A percentile compares a stretch with the other conserved stretches of the same genome.
These are phyloP conservation scores for Macrochelys suwanniensis DNA, from an alignment of 2,797 vertebrate species.

Conservation along the genomic window DNA sequence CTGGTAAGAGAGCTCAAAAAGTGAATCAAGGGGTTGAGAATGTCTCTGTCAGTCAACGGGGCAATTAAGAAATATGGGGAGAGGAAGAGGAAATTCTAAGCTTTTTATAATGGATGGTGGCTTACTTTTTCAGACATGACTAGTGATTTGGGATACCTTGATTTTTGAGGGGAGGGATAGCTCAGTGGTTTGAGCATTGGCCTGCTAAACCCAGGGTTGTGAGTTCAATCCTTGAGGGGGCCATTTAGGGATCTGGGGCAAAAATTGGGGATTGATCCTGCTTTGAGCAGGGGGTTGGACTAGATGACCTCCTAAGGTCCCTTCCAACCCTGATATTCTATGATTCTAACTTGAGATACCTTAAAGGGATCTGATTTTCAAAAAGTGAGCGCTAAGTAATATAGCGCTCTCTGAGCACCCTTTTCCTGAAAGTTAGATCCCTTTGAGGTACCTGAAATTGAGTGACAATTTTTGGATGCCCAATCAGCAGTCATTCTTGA, in stretches of 20 bases:
- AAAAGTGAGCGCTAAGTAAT: rapidly evolving
- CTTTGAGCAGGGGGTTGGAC: too few species aligned
- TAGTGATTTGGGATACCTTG: rapidly evolving
- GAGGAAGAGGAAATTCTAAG: neutral
- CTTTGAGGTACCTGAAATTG: neutral
- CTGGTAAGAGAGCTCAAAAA: neutral
- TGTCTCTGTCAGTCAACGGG: rapidly evolving
- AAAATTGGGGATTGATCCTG: too few species aligned
- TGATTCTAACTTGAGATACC: neutral
- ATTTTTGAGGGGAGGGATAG: neutral
- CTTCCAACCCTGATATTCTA: too few species aligned
- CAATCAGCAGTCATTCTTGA: neutral
- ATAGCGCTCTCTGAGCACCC: neutral
- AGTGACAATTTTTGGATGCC: too few species aligned
- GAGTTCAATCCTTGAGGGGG: too few species aligned
- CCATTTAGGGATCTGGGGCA: too few species aligned
- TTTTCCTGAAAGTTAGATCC: neutral
- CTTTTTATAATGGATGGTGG: neutral
- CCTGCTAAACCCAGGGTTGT: too few species aligned
- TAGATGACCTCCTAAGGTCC: too few species aligned
- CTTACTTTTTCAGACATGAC: neutral
- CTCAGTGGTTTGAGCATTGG: too few species aligned
- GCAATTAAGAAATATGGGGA: neutral
- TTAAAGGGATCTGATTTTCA: neutral
- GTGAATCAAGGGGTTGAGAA: neutral